Evolutionary conservation across 2,797 vertebrate genomes (phyloP).

Genomic region (Hybognathus amarus): DNA sequence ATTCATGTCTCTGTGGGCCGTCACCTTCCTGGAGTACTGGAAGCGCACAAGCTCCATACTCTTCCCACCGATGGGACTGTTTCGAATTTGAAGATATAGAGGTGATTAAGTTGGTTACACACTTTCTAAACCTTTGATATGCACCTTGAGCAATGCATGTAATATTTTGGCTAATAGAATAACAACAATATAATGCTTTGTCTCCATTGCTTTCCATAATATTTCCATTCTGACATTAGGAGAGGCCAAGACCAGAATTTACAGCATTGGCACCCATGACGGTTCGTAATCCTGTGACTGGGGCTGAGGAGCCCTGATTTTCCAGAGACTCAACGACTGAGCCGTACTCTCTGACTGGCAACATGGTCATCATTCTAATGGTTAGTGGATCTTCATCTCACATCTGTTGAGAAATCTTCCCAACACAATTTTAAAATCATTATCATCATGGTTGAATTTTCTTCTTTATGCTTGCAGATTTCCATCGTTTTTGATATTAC

Average conservation of each 20-base stretch:
- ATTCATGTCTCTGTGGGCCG: conserved; percentile 85
- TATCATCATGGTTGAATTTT: background rate
- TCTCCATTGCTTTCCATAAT: background rate
- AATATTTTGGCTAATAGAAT: background rate
- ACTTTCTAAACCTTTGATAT: background rate
- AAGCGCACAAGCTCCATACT: conserved; percentile 80
- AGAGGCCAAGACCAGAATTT: conserved; percentile 81
- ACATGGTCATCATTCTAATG: conserved; percentile 83
- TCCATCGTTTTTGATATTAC: conserved; percentile 82
- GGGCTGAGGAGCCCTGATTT: conserved; percentile 83
- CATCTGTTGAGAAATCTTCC: background rate
- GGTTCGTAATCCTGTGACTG: conserved; percentile 81
- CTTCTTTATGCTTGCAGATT: conserved; percentile 68
- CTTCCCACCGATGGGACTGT: conserved; percentile 83
- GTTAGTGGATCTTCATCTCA: conserved; percentile 66
- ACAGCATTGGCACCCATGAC: conserved; percentile 77
- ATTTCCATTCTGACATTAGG: conserved; percentile 61
- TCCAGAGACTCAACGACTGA: conserved; percentile 70
- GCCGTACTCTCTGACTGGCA: conserved; percentile 79
- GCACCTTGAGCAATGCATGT: background rate
- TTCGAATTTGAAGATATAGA: conserved; percentile 84
- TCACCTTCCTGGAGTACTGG: conserved; percentile 84
- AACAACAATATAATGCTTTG: background rate
- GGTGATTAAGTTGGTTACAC: conserved; percentile 57
- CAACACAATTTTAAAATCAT: background rate